Conservation (phyloP, 1,140 invertebrate genomes). For the Musca domestica region DNA sequence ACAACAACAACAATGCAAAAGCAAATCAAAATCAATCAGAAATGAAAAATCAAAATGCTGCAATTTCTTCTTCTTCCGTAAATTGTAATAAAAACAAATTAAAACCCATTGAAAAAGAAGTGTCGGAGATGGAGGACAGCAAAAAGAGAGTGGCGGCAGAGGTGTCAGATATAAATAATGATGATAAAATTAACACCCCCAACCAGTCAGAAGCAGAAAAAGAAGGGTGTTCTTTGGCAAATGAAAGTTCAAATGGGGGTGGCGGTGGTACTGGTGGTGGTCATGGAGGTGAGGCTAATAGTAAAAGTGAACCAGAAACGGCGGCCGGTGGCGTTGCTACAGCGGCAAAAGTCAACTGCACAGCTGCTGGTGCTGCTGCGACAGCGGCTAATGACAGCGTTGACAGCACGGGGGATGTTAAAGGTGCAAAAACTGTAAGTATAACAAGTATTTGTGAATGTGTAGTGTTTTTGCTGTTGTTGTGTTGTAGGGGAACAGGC, state of each 20-base stretch:
- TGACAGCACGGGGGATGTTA: not conserved
- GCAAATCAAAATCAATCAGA: too few relatives aligned
- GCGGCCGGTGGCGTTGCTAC: not conserved
- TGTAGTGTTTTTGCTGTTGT: not conserved
- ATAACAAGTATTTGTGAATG: not conserved
- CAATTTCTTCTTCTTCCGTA: too few relatives aligned
- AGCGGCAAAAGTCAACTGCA: not conserved
- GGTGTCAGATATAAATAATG: not conserved
- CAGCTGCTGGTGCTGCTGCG: too few relatives aligned
- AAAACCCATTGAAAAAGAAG: too few relatives aligned
- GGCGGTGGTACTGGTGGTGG: not conserved
- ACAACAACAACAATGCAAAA: too few relatives aligned
- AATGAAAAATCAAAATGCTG: too few relatives aligned
- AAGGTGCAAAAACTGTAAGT: conserved; percentile 18
- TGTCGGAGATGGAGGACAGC: too few relatives aligned
- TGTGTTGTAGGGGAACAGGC: not conserved
- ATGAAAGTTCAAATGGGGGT: not conserved
- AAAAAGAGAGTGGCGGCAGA: too few relatives aligned
- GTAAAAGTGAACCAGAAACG: not conserved
- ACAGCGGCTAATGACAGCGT: not conserved
- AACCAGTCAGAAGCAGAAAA: not conserved
- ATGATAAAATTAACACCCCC: not conserved
- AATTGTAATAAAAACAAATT: too few relatives aligned
- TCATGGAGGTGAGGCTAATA: not conserved
- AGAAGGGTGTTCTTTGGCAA: not conserved